Conservation (phyloP, 2,113 vertebrate species). For the Phyllostomus discolor region DNA sequence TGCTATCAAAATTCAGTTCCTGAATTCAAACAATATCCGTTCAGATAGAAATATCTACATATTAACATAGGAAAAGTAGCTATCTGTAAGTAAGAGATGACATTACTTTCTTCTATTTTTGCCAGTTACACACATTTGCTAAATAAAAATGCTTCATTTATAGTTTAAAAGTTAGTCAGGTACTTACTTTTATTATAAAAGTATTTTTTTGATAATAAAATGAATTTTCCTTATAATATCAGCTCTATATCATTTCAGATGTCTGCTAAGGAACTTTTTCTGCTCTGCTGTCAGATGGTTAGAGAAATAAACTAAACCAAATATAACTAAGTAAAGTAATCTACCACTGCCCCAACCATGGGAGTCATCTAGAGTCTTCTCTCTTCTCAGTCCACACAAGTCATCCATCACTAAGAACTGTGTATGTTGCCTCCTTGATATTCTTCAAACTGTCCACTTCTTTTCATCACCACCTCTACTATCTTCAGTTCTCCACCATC, state of each 20-base stretch:
- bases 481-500: neutral
- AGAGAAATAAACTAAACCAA: neutral
- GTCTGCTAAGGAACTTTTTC: neutral
- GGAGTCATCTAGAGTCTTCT: neutral
- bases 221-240: neutral
- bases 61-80: neutral
- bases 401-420: neutral
- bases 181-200: neutral
- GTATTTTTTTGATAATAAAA: neutral
- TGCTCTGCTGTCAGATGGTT: neutral
- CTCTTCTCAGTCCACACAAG: neutral
- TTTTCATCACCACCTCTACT: neutral
- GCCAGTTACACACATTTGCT: neutral
- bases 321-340: neutral
- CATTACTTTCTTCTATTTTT: neutral
- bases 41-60: neutral
- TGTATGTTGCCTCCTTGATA: no score
- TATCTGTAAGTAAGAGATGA: neutral
- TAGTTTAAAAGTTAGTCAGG: neutral
- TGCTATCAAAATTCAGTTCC: neutral
- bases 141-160: conserved; percentile 1
- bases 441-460: neutral
- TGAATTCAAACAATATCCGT: neutral
- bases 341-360: neutral
- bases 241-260: neutral